Conservation (phyloP, 2,888 invertebrate genomes). For the Gryllus longicercus region DNA sequence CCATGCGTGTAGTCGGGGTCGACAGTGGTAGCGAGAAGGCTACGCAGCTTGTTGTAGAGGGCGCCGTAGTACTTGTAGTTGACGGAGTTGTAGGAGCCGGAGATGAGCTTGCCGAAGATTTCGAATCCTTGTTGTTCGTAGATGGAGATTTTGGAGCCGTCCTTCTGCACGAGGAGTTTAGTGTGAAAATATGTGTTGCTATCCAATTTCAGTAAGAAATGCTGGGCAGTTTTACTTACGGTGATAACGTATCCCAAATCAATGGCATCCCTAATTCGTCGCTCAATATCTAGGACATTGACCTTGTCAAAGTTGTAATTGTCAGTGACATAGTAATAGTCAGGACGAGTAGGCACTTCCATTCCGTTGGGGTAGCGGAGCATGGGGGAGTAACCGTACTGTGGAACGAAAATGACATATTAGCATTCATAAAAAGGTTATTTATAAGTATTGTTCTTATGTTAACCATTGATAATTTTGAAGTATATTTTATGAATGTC, state of each 20-base stretch:
- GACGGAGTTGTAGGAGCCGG: slow-evolving; percentile 44
- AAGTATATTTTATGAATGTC: too few relatives aligned
- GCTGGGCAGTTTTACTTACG: slow-evolving; percentile 20
- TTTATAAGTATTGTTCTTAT: too few relatives aligned
- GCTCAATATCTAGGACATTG: slow-evolving; percentile 50
- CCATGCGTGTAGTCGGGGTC: slow-evolving; percentile 29
- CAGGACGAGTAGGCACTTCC: slow-evolving; percentile 49
- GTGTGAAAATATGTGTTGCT: too few relatives aligned
- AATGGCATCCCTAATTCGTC: slow-evolving; percentile 57
- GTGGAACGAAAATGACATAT: not conserved
- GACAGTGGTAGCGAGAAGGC: slow-evolving; percentile 25
- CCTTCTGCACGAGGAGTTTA: not conserved
- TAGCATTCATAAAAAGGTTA: too few relatives aligned
- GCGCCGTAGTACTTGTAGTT: slow-evolving; percentile 48
- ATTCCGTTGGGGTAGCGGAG: slow-evolving; percentile 60
- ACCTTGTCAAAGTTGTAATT: slow-evolving; percentile 37
- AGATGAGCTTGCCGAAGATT: slow-evolving; percentile 46
- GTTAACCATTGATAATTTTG: too few relatives aligned
- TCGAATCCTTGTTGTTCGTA: slow-evolving; percentile 43
- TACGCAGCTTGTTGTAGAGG: slow-evolving; percentile 43
- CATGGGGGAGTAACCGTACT: slow-evolving; percentile 26
- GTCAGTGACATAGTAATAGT: not conserved
- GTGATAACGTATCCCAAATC: slow-evolving; percentile 51
- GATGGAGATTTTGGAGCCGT: not conserved
- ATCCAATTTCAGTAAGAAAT: too few relatives aligned